Evolutionary conservation across 2,113 vertebrate genomes (phyloP).

Genomic region (Globicephala melas): DNA sequence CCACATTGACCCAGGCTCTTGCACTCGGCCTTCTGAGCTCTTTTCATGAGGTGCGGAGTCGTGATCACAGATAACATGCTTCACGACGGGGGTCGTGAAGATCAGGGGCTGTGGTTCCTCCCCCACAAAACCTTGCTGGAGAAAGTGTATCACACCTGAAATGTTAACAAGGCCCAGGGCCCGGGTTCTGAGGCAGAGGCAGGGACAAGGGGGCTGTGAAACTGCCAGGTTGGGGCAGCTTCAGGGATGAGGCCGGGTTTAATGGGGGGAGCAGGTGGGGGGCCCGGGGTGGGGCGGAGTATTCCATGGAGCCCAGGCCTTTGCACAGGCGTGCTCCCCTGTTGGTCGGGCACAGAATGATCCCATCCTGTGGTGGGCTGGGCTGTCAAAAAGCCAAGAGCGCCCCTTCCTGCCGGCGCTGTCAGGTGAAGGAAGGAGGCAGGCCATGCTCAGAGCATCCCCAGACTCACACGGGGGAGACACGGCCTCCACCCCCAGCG

Average conservation of each 20-base stretch:
- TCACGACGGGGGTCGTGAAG: not conserved
- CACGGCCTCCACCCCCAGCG: not conserved
- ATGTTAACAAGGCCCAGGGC: not conserved
- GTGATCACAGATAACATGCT: not conserved
- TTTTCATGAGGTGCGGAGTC: not conserved
- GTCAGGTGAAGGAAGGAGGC: not conserved
- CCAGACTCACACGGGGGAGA: rapidly evolving
- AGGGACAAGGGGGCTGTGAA: not conserved
- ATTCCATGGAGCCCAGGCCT: no score
- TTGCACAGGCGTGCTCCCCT: no score
- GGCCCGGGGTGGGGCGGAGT: no score
- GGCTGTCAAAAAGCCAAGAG: not conserved
- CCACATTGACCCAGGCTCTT: not conserved
- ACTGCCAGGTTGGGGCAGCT: not conserved
- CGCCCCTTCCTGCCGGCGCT: no score
- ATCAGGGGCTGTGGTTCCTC: not conserved
- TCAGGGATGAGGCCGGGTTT: not conserved
- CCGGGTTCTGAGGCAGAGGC: not conserved
- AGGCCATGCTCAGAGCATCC: not conserved
- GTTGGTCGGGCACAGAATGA: not conserved
- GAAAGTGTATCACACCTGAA: not conserved
- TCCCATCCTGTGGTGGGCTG: not conserved
- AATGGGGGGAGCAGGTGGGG: not conserved
- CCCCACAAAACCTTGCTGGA: not conserved
- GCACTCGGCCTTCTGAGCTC: not conserved